A percentile compares a stretch with the other conserved stretches of the same genome.
These are phyloP conservation scores for Cygnus olor DNA, from an alignment of 2,797 vertebrate species.

Conservation along the genomic window DNA sequence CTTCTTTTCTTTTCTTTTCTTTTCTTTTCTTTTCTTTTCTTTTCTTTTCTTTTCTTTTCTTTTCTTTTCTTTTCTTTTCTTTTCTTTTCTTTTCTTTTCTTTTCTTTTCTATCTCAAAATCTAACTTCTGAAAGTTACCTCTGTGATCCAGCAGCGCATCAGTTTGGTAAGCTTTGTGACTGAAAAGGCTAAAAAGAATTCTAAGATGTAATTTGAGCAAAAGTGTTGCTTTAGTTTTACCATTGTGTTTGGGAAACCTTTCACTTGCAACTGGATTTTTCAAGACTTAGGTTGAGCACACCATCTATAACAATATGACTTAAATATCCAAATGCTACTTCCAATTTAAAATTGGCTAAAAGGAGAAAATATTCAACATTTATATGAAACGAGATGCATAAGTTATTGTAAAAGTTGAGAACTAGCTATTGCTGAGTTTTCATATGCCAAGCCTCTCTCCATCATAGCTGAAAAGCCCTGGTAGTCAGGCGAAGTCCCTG, in stretches of 20 bases:
- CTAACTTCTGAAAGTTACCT: not conserved
- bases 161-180: not conserved
- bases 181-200: not conserved
- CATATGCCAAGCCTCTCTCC: not conserved
- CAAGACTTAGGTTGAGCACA: not conserved
- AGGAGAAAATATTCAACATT: not conserved
- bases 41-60: not conserved
- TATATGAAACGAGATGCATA: not conserved
- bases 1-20: not conserved
- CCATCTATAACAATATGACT: not conserved
- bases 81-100: not conserved
- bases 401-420: not conserved
- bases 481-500: no score
- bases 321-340: not conserved
- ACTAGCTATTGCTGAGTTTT: not conserved
- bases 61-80: not conserved
- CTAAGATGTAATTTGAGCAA: not conserved
- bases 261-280: not conserved
- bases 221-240: not conserved
- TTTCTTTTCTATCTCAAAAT: not conserved
- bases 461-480: no score
- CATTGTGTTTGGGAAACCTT: not conserved
- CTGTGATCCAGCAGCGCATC: not conserved
- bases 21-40: not conserved
- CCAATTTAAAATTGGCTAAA: not conserved